Conservation (phyloP, 2,113 vertebrate genomes). For the Myotis brandtii region DNA sequence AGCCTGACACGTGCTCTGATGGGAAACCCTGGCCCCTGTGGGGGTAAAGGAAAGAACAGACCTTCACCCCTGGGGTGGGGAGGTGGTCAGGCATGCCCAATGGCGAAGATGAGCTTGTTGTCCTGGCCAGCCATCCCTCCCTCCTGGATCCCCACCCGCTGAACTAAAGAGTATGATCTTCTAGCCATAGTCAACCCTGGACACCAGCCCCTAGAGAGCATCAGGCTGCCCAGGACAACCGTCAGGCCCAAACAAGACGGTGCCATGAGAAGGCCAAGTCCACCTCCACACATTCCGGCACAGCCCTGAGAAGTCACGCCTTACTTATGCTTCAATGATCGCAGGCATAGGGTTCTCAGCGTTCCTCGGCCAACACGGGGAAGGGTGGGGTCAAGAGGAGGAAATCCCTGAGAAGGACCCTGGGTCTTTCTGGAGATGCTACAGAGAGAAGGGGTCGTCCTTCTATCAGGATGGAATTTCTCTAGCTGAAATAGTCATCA, state of each 20-base stretch:
- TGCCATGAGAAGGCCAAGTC: neutral
- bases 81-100: neutral
- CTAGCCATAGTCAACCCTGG: neutral
- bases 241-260: neutral
- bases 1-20: accelerated
- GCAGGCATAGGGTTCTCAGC: neutral
- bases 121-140: neutral
- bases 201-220: neutral
- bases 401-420: neutral
- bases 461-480: neutral
- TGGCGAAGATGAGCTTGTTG: neutral
- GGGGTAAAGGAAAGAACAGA: neutral
- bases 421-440: neutral
- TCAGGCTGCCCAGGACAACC: neutral
- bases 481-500: conserved; percentile 35
- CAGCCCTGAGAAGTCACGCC: neutral
- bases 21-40: neutral
- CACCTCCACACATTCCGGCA: neutral
- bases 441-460: neutral
- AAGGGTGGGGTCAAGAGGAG: neutral
- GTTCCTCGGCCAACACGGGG: neutral
- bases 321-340: neutral
- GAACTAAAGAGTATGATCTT: neutral
- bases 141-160: too few species aligned
- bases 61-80: neutral